Evolutionary conservation across 2,888 invertebrate genomes (phyloP).

Genomic region (Macrosoma leucophasiata): DNA sequence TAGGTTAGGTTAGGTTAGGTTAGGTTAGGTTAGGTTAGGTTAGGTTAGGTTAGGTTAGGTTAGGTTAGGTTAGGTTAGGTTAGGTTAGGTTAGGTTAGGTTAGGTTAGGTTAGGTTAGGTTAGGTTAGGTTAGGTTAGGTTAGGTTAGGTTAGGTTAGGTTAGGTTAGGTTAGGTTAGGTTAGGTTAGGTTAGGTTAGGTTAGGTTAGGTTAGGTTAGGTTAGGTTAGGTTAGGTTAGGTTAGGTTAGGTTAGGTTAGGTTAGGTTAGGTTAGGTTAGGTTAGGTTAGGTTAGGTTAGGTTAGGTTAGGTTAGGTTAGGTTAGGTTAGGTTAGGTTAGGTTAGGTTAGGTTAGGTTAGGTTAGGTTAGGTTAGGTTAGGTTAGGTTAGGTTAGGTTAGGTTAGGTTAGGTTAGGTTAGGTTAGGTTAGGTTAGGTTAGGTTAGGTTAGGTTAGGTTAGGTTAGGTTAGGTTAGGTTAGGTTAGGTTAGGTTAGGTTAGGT

Average conservation of each 20-base stretch:
- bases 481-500: conserved; percentile 31
- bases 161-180: conserved; percentile 38
- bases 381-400: conserved; percentile 33
- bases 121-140: conserved; percentile 27
- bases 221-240: conserved; percentile 43
- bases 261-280: conserved; percentile 40
- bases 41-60: conserved; percentile 17
- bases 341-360: conserved; percentile 31
- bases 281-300: conserved; percentile 37
- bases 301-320: conserved; percentile 31
- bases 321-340: conserved; percentile 31
- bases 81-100: conserved; percentile 19
- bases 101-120: conserved; percentile 24
- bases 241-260: conserved; percentile 42
- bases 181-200: conserved; percentile 38
- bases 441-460: conserved; percentile 30
- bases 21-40: conserved; percentile 13
- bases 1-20: conserved; percentile 21
- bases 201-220: conserved; percentile 33
- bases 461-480: conserved; percentile 30
- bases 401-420: conserved; percentile 33
- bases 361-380: conserved; percentile 31
- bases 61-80: conserved; percentile 18
- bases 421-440: conserved; percentile 33
- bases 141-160: conserved; percentile 30